Percentiles rank a stretch among this genome's conserved stretches.
Evolutionary conservation across 2,888 invertebrate genomes (phyloP).

Genomic region (Chouioia cunea): DNA sequence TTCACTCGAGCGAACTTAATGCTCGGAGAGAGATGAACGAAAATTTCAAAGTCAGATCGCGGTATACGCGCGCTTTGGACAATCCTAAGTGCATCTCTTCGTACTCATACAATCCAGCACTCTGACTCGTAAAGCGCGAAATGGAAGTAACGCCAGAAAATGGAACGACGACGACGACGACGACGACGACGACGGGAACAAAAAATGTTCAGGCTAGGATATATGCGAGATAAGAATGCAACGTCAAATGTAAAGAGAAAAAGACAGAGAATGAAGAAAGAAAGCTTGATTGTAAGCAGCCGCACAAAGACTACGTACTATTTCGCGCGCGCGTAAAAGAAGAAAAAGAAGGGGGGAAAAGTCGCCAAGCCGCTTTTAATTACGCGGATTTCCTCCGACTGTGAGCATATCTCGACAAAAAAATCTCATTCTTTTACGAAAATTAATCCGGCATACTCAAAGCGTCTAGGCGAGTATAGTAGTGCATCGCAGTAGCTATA

Average conservation of each 20-base stretch:
- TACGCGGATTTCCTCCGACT: not conserved
- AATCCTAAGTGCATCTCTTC: slow-evolving; percentile 29
- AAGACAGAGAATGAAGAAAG: no score
- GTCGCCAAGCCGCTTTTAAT: slow-evolving; percentile 10
- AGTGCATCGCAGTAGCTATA: not conserved
- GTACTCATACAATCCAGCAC: slow-evolving; percentile 46
- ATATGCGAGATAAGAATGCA: slow-evolving; percentile 19
- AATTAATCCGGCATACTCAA: no score
- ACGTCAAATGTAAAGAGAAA: no score
- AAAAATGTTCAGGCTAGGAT: slow-evolving; percentile 23
- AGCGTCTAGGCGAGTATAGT: no score
- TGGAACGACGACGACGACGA: slow-evolving; percentile 31
- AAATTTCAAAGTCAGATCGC: slow-evolving; percentile 42
- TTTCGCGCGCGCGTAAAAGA: not conserved
- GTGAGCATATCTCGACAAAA: not conserved
- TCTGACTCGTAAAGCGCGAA: slow-evolving; percentile 58
- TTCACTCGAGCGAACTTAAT: not conserved
- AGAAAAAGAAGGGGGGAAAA: not conserved
- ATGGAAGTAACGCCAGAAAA: slow-evolving; percentile 53
- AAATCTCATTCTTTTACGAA: not conserved
- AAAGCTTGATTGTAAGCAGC: no score
- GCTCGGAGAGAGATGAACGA: slow-evolving; percentile 22
- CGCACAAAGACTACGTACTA: no score
- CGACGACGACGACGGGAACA: slow-evolving; percentile 34
- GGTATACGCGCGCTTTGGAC: slow-evolving; percentile 10